Base-by-base conservation (phyloP, 2,113 vertebrate species). In the Gorsachius goisagi region DNA sequence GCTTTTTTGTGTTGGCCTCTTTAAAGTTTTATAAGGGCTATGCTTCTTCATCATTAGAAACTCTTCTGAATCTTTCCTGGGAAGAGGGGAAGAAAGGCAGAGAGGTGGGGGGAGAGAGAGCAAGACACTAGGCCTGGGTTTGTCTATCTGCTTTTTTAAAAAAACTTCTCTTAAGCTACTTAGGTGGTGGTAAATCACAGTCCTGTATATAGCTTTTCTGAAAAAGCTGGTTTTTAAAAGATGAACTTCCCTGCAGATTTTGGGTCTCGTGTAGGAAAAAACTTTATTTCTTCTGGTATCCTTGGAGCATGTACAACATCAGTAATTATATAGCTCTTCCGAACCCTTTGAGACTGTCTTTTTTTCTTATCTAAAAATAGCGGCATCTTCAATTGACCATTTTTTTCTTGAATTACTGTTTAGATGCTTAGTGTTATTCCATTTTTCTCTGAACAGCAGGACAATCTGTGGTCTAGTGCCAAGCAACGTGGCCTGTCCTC, bases 401-500 rank as follows among this genome's bases (percentile, higher is more conserved):
- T 82, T 89, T 89, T 88, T 90, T 71, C 23, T 33, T 75, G 12
- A 59, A 56, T 59, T 82, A 17, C 39, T 89, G 5, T 49, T 85
- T 49, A 49, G 30, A 35, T 17, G 10, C 0, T 85, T 64, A 60
- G 39, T 62, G 9, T 80, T 60, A 62, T n/a, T 69, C 49, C 15
- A 27, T 9, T 85, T 72, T 85, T 35, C 56, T 85, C 62, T 62
- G 39, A 89, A 56, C 24, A 93, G 37, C 47, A 86, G 55, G 68
- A 71, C 41, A 59, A 64, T 16, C 47, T 30, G 23, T 0, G 0
- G 45, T 75, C 22, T 33, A 75, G 32, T 1, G 4, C 11, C 21
- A 60, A 17, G n/a, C 33, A 58, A 16, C 1, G 1, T 11, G 20
- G 8, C 14, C 32, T 59, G 32, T 49, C 50, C 39, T 59, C 44